phyloP scores from a whole-genome alignment of 35 echinoderm and acorn worm species.

The Ophiothrix spiculata region DNA sequence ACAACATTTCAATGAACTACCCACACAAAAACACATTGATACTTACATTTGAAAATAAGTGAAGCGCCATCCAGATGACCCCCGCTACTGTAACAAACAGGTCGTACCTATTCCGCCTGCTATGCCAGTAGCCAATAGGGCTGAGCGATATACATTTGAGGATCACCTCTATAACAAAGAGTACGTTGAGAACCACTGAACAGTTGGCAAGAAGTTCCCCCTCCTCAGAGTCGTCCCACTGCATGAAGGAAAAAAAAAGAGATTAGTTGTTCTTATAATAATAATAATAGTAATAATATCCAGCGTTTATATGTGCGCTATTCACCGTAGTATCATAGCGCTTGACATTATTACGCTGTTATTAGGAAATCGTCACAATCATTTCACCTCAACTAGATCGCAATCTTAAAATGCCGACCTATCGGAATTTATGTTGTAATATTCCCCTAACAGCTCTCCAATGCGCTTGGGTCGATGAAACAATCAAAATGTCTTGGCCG shows the following conservation, averaged over 20 bases:
- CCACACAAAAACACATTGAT: no score
- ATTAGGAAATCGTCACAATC: no score
- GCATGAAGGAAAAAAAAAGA: neutral
- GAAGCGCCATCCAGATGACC: conserved; percentile 76
- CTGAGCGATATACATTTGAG: conserved; percentile 95
- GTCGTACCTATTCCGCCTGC: conserved; percentile 90
- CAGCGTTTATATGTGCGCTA: no score
- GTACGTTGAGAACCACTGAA: conserved; percentile 67
- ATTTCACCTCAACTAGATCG: no score
- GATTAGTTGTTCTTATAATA: neutral
- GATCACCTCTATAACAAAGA: conserved; percentile 94
- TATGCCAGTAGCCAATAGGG: conserved; percentile 96
- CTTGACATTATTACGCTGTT: no score
- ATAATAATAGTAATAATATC: neutral
- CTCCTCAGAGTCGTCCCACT: conserved; percentile 5
- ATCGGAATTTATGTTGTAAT: no score
- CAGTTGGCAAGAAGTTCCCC: conserved; percentile 42
- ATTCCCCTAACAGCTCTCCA: no score
- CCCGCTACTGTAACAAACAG: conserved; percentile 78
- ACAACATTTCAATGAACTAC: no score
- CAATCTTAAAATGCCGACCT: no score
- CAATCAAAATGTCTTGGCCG: no score
- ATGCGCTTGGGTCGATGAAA: no score
- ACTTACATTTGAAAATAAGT: conserved; percentile 63
- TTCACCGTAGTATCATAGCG: no score